Base-by-base conservation (phyloP, 2,113 vertebrate species). In the Leptobrachium ailaonicum region DNA sequence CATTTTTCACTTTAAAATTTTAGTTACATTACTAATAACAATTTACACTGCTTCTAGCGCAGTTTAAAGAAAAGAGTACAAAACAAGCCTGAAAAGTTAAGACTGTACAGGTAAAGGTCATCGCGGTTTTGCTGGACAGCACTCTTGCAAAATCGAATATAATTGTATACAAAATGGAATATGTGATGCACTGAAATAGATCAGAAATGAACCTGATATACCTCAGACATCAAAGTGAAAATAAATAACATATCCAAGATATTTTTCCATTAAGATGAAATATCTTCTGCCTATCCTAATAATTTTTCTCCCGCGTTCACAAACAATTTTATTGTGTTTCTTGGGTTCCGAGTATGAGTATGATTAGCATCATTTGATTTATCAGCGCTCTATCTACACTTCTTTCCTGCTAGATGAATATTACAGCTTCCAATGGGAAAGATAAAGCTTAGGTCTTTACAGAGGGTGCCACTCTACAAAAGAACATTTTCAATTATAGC, bases 121-220 rank as follows among this genome's bases (percentile, higher is more conserved):
- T 50, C 56, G 75, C 8, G 13, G 67, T 66, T 54, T 76, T 53
- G 66, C 74, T 66, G 54, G 20, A 12, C 63, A 2, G 7, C 56
- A 41, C 43, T 64, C 69, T 77, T 76, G 40, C 13, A 1, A 54
- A 74, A 40, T 10, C 10, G 44, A 41, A 58, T 68, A 53, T 12
- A 3, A 3, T 53, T n/a, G 41, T 41, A 41, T 20, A 63, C 44
- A 75, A 47, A 47, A 47, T 3, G 8, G 8, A 47, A 47, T 47
- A 47, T 47, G 32, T 41, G 7, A 54, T 66, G 14, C 32, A 64
- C 40, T 67, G 43, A 54, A 69, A 69, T 12, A 77, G 66, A 78
- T 70, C 62, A 40, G 68, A 70, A 60, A 78, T 62, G 62, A 43
- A 54, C 41, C n/a, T 70, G 66, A 78, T 71, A 70, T 62, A 71